These are phyloP conservation scores for Venustoraphidia nigricollis DNA, from an alignment of 2,888 invertebrate species.

Conservation along the genomic window DNA sequence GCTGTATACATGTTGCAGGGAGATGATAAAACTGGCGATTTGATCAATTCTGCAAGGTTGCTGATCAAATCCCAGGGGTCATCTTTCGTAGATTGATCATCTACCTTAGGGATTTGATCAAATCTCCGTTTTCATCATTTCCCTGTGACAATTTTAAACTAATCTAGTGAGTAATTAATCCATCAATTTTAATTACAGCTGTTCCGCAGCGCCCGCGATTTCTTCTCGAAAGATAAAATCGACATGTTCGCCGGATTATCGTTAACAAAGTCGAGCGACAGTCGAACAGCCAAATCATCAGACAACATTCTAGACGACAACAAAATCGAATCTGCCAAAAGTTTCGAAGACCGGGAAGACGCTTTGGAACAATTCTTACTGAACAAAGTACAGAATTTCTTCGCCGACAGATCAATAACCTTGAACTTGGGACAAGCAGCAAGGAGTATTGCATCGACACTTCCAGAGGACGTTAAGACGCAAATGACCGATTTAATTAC, in stretches of 20 bases:
- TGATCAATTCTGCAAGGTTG: too few species aligned
- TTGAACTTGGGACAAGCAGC: constrained; percentile 32
- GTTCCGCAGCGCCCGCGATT: constrained; percentile 38
- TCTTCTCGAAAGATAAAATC: constrained; percentile 40
- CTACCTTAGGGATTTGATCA: too few species aligned
- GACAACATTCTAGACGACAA: constrained; percentile 30
- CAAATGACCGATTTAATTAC: constrained; percentile 36
- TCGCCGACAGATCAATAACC: constrained; percentile 35
- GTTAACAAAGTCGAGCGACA: constrained; percentile 19
- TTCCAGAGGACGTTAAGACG: constrained; percentile 37
- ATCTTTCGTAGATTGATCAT: too few species aligned
- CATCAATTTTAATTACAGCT: constrained; percentile 22
- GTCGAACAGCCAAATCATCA: constrained; percentile 29
- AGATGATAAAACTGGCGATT: too few species aligned
- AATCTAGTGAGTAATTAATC: too few species aligned
- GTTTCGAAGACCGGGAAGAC: constrained; percentile 34
- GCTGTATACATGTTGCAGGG: too few species aligned
- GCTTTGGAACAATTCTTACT: constrained; percentile 40
- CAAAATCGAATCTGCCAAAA: constrained; percentile 31
- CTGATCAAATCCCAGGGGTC: too few species aligned
- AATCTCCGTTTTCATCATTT: too few species aligned
- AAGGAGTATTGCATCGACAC: constrained; percentile 32
- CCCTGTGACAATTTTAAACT: too few species aligned
- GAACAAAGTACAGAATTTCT: constrained; percentile 35
- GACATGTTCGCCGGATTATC: constrained; percentile 39